A percentile compares a stretch with the other conserved stretches of the same genome.
Evolutionary conservation across 2,113 vertebrate genomes (phyloP).

Genomic region (Salvelinus alpinus): DNA sequence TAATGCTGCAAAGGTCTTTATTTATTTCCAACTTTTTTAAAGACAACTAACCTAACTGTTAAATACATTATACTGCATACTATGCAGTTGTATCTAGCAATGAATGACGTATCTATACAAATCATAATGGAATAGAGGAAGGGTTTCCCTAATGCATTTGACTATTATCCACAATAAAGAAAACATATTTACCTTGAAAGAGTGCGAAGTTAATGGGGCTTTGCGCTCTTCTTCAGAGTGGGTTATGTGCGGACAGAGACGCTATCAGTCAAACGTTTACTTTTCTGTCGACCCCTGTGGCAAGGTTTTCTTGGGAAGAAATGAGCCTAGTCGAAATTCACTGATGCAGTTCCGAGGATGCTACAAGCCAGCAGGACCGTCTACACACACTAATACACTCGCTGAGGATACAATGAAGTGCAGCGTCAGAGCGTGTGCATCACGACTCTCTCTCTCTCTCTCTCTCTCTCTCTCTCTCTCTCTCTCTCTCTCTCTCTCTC

Average conservation of each 20-base stretch:
- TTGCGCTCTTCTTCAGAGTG: slow-evolving; percentile 18
- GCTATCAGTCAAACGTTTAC: slow-evolving; percentile 14
- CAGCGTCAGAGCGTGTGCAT: slow-evolving; percentile 41
- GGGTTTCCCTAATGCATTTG: background rate
- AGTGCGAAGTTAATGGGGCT: slow-evolving; percentile 20
- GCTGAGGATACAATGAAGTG: slow-evolving; percentile 37
- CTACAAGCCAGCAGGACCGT: slow-evolving; percentile 40
- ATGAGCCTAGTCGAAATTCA: slow-evolving; percentile 35
- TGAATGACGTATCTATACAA: background rate
- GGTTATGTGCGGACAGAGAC: slow-evolving; percentile 12
- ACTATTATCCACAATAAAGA: background rate
- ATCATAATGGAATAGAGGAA: background rate
- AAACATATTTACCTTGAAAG: slow-evolving; percentile 2
- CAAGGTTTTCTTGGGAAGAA: slow-evolving; percentile 22
- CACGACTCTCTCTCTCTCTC: background rate
- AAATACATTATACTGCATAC: background rate
- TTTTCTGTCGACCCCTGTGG: slow-evolving; percentile 19
- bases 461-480: too few relatives aligned
- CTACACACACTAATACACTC: slow-evolving; percentile 13
- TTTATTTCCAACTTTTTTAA: too few relatives aligned
- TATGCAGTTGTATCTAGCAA: background rate
- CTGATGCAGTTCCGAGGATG: slow-evolving; percentile 50
- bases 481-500: too few relatives aligned
- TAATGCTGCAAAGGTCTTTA: too few relatives aligned
- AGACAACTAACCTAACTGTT: background rate